Evolutionary conservation across 2,797 vertebrate species (phyloP).

Genomic region (Gadopsis marmoratus): DNA sequence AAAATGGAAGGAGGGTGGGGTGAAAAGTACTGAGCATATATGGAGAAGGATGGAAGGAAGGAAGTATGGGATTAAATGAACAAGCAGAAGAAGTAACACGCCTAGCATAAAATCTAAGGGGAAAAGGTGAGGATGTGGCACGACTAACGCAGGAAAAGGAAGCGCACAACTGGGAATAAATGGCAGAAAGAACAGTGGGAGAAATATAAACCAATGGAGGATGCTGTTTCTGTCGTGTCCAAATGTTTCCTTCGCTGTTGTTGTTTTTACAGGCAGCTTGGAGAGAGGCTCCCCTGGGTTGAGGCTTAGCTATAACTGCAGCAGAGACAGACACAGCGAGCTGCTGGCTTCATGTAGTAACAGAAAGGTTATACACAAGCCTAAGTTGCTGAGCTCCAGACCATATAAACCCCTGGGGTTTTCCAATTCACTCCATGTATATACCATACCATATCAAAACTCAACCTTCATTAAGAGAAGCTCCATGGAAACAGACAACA

Average conservation of each 20-base stretch:
- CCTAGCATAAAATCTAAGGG: conserved; percentile 6
- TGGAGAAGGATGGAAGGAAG: neutral
- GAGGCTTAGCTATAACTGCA: conserved; percentile 66
- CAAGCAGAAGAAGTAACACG: conserved; percentile 3
- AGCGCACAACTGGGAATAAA: conserved; percentile 23
- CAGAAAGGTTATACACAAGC: conserved; percentile 57
- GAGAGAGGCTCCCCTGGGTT: conserved; percentile 68
- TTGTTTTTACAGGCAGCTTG: conserved; percentile 64
- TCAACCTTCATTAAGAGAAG: neutral
- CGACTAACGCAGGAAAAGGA: neutral
- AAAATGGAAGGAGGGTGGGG: neutral
- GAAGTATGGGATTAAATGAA: conserved; percentile 10
- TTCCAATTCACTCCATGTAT: conserved; percentile 19
- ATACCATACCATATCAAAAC: conserved; percentile 1
- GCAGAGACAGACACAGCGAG: conserved; percentile 59
- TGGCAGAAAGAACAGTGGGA: conserved; percentile 28
- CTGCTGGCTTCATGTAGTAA: conserved; percentile 60
- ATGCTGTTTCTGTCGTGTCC: conserved; percentile 53
- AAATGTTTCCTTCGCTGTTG: conserved; percentile 65
- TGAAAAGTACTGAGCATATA: conserved; percentile 9
- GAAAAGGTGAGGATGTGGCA: conserved; percentile 7
- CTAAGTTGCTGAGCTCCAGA: conserved; percentile 50
- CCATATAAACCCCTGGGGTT: conserved; percentile 39
- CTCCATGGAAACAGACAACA: conserved; percentile 2
- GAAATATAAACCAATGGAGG: conserved; percentile 45